phyloP scores from a whole-genome alignment of 64 coral and sea anemone genomes.

The Platygyra sinensis region DNA sequence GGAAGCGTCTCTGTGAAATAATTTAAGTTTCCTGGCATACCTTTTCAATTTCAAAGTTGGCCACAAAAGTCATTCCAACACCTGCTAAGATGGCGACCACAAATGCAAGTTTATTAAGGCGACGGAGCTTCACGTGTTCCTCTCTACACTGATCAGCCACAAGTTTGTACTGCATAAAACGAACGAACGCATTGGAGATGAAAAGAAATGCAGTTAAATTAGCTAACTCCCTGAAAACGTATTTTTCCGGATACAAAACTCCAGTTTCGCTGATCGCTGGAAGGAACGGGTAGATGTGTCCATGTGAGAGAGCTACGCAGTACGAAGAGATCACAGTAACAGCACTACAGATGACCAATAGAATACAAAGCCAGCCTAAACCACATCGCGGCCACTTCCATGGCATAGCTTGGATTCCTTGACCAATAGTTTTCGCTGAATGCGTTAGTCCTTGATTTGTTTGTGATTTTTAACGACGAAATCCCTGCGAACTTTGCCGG shows the following conservation, averaged over 20 bases:
- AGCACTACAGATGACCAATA: conserved; percentile 55
- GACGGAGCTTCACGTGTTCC: conserved; percentile 40
- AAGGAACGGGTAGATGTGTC: conserved; percentile 83
- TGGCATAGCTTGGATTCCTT: background rate
- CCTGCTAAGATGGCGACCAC: conserved; percentile 79
- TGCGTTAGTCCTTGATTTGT: background rate
- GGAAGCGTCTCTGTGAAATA: background rate
- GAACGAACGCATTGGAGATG: conserved; percentile 73
- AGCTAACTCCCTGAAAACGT: conserved; percentile 76
- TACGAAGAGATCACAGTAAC: conserved; percentile 68
- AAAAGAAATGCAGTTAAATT: conserved; percentile 80
- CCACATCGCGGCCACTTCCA: conserved; percentile 26
- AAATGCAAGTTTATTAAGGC: conserved; percentile 79
- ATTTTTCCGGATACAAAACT: conserved; percentile 77
- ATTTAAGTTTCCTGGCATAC: conserved; percentile 18
- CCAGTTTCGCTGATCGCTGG: conserved; percentile 89
- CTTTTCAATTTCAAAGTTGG: conserved; percentile 91
- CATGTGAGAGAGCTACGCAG: conserved; percentile 63
- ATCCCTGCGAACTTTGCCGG: background rate
- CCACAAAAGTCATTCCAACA: conserved; percentile 85
- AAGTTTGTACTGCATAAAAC: conserved; percentile 83
- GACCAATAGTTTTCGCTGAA: background rate
- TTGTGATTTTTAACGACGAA: background rate
- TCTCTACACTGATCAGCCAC: conserved; percentile 75
- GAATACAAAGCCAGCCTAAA: conserved; percentile 81